Evolutionary conservation across 2,888 invertebrate genomes (phyloP), one percentile per base, ranked within the genome.

Genomic region (Pyrocoelia pectoralis): DNA sequence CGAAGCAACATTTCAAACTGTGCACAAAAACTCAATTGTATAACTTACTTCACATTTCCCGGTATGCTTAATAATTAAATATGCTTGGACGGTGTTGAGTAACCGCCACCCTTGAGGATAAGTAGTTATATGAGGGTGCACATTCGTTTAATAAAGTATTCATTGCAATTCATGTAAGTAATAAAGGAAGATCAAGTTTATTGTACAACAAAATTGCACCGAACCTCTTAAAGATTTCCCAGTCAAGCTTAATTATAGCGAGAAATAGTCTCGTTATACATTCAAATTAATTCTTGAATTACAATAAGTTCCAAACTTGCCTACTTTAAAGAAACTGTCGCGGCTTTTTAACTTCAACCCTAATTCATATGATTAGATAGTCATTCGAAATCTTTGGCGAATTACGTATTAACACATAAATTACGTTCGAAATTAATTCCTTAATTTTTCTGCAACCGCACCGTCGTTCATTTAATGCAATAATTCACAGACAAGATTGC

Each of bases 401-500:
- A 29, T 14, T 18, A 29, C 15, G 10, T 12, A 28, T 10, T 17
- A 19, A 33, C 12, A 12, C 19, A 33, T 38, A 2, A 13, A 13
- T 13, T 13, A 9, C 19, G 50, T 24, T 2, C 5, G 28, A 18
- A 43, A 12, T 41, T 43, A 52, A 50, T 50, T 38, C 49, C 33
- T 57, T 15, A 19, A 49, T 51, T 57, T 51, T 50, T 51, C 53
- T 33, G 54, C 52, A 59, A 59, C 18, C 28, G 17, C n/a, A n/a
- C 6, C 24, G 24, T 24, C 24, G 4, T 24, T 18, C 40, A 38
- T 54, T 53, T 29, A 5, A 24, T 41, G 55, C 56, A 60, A 65
- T 65, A 60, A 60, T 56, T 65, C 60, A 65, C 56, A 64, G 60
- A 65, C 65, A 65, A 65, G 60, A 65, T 65, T 65, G 56, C 53